These are phyloP conservation scores for Motacilla tschutschensis DNA, from an alignment of 2,113 vertebrate genomes.

Conservation along the genomic window DNA sequence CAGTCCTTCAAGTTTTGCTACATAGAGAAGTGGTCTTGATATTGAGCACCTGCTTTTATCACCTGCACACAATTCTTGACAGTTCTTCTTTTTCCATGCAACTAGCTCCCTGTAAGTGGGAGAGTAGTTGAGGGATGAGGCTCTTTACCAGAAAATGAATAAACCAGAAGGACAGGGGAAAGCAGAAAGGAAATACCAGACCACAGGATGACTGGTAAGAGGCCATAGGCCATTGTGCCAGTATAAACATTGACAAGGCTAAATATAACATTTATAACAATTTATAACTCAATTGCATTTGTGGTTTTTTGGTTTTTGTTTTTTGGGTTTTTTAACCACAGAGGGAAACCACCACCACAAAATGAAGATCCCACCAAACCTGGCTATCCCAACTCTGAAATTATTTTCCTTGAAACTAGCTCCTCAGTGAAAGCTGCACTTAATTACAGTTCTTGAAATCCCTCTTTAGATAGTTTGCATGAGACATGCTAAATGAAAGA, in stretches of 20 bases:
- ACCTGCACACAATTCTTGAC: not conserved
- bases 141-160: not conserved
- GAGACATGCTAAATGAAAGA: not conserved
- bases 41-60: not conserved
- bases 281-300: not conserved
- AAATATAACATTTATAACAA: not conserved
- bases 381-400: not conserved
- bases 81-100: not conserved
- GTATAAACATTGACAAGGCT: not conserved
- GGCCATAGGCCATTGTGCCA: not conserved
- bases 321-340: not conserved
- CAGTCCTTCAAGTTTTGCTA: not conserved
- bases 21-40: not conserved
- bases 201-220: not conserved
- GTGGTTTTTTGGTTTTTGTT: not conserved
- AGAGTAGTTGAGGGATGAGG: not conserved
- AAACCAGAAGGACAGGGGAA: not conserved
- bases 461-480: not conserved
- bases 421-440: not conserved
- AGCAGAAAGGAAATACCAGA: not conserved
- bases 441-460: not conserved
- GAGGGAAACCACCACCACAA: not conserved
- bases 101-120: not conserved
- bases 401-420: not conserved
- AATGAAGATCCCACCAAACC: not conserved